These are phyloP conservation scores for Varroa destructor DNA, from an alignment of 1,140 invertebrate genomes.

Conservation along the genomic window DNA sequence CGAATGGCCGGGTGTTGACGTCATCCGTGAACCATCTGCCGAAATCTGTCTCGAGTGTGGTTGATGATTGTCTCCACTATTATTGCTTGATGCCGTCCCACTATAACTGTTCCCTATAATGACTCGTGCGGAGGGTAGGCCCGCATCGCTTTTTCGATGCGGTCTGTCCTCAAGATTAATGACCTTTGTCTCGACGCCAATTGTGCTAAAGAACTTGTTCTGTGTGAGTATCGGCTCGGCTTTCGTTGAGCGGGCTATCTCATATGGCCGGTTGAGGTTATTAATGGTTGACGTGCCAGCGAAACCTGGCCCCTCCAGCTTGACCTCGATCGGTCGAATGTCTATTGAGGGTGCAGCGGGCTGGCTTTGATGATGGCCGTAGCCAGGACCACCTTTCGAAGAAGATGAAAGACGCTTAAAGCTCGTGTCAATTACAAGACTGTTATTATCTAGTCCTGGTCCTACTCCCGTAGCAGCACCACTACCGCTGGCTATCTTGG, in stretches of 20 bases:
- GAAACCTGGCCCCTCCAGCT: background rate
- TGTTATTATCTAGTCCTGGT: too few species aligned
- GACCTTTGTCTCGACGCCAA: slow-evolving; percentile 23
- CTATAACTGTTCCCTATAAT: too few species aligned
- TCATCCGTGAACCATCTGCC: too few species aligned
- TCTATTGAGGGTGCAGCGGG: background rate
- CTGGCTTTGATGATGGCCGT: too few species aligned
- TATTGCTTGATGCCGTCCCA: background rate
- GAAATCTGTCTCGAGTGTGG: background rate
- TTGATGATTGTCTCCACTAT: slow-evolving; percentile 12
- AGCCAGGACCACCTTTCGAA: too few species aligned
- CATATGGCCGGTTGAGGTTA: slow-evolving; percentile 25
- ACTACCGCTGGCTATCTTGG: background rate
- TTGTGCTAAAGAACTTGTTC: slow-evolving; percentile 26
- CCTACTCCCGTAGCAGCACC: background rate
- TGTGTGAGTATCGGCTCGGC: slow-evolving; percentile 11
- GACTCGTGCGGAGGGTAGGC: slow-evolving; percentile 8
- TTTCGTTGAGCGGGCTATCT: slow-evolving; percentile 15
- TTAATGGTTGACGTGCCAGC: background rate
- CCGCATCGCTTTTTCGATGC: slow-evolving; percentile 27
- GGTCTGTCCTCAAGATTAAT: slow-evolving; percentile 27
- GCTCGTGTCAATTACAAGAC: too few species aligned
- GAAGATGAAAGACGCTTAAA: too few species aligned
- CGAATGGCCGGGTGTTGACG: too few species aligned
- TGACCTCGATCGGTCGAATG: too few species aligned